Base-by-base conservation (phyloP, 2,113 vertebrate species). In the Tachysurus fulvidraco region DNA sequence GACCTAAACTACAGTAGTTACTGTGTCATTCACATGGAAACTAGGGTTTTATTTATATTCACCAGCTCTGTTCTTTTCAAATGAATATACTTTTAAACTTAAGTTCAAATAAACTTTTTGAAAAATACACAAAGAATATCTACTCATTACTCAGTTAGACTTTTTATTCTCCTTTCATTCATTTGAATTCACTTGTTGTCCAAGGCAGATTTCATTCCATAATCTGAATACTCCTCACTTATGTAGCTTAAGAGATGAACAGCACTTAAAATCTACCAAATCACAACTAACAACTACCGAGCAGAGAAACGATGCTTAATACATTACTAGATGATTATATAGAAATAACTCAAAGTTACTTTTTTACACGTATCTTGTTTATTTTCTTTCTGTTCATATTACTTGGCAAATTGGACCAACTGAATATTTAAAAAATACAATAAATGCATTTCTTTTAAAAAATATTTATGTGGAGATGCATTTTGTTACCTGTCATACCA, bases 401-500 rank as follows among this genome's bases (percentile, higher is more conserved):
- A n/a, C 60, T 62, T 7, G 25, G 46, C 3, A 79, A 57, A 79
- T 13, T 4, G 23, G 44, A 77, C 46, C 10, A 64, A 64, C 7
- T 4, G 4, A 64, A 65, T 65, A 71, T 71, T 71, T 41, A 36
- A 36, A 36, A 36, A 36, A 36, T 36, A 36, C 0, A 50, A 25
- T 50, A 44, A 19, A 50, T 19, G 10, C 17, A 36, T 46, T 13
- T 74, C 5, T 54, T 54, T 14, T 28, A 30, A 8, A 54, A 7
- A 23, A 11, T 28, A n/a, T 78, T 30, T 14, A 52, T 54, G 13
- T 55, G 9, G 1, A 52, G 13, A 74, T 8, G 36, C 83, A 57
- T 3, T 8, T 28, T 41, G 80, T 17, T 90, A 98, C 97, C 97
- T 98, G 95, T 98, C 97, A 0, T 97, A 97, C 97, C 97, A 98